phyloP scores from a whole-genome alignment of 2,888 invertebrate genomes.

The Drepana falcataria region DNA sequence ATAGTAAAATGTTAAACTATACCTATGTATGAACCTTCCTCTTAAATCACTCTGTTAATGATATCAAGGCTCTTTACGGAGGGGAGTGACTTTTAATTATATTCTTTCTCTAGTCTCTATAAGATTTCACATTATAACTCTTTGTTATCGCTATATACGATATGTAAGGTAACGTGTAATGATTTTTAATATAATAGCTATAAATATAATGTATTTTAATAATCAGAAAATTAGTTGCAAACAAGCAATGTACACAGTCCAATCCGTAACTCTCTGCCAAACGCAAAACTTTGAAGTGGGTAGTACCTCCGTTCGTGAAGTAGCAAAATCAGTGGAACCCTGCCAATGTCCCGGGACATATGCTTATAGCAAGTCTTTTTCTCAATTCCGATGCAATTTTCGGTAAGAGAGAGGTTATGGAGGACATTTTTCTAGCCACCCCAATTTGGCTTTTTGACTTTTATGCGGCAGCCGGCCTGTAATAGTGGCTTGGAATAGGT shows the following conservation, averaged over 20 bases:
- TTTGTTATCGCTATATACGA: no score
- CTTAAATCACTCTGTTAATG: no score
- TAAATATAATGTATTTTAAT: no score
- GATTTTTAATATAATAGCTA: no score
- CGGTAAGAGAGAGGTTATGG: constrained; percentile 22
- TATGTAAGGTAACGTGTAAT: no score
- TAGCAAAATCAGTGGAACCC: constrained; percentile 51
- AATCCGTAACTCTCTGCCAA: constrained; percentile 2
- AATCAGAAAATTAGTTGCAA: background rate
- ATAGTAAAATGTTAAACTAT: no score
- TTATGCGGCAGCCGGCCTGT: background rate
- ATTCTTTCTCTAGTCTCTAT: no score
- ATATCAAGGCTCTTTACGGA: no score
- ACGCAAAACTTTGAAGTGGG: background rate
- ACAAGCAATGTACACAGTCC: constrained; percentile 22
- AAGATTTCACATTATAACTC: no score
- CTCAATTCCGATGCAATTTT: constrained; percentile 41
- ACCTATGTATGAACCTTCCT: no score
- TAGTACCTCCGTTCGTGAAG: constrained; percentile 15
- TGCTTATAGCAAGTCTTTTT: constrained; percentile 34
- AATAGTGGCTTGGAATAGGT: background rate
- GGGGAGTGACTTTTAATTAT: no score
- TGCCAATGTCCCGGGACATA: constrained; percentile 53
- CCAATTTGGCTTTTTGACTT: constrained; percentile 2
- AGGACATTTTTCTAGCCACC: constrained; percentile 6